Evolutionary conservation across 2,888 invertebrate species (phyloP), one percentile per base, ranked within the genome.

Genomic region (Cephus sareptanus): DNA sequence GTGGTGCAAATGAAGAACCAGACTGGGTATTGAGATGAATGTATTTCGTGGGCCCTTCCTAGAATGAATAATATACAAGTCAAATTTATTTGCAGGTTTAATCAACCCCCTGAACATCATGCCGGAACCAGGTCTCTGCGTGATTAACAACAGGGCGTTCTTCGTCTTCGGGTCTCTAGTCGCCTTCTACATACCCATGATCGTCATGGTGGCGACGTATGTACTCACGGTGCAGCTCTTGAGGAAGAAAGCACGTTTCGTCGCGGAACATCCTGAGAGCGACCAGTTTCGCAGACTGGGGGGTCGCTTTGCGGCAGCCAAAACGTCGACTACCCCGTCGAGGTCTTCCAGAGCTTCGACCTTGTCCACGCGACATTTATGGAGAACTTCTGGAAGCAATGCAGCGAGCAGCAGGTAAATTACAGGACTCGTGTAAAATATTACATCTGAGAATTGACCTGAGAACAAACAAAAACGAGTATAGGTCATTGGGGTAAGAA

Each of bases 151-250:
- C 91, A 93, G 96, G 4, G 94, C 96, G 40, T 97, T 97, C 92
- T 97, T 97, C 94, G 96, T 98, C 76, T 97, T 97, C 91, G 98
- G 98, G 33, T 98, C 98, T 0, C 92, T 98, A 89, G 95, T 97
- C 78, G 97, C 98, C 68, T 99, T 99, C 93, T 98, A 98, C 93
- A 96, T 98, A 83, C 98, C 98, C 9, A 97, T 98, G 95, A 93
- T 97, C 84, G 97, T 97, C 85, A 98, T 99, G 98, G 96, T 98
- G 81, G 95, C 97, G 79, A 97, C 98, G 1, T 98, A 98, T 90
- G 95, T 96, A 0, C 93, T 98, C 80, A 98, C 98, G 1, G 97
- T 98, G 37, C 96, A 97, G 84, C 93, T 98, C 84, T 93, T 98
- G 84, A 94, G 96, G 85, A 94, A 96, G 82, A 96, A 96, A 87